Evolutionary conservation across 2,888 invertebrate species (phyloP), one percentile per base, ranked within the genome.

Genomic region (Epistrophe eligans): DNA sequence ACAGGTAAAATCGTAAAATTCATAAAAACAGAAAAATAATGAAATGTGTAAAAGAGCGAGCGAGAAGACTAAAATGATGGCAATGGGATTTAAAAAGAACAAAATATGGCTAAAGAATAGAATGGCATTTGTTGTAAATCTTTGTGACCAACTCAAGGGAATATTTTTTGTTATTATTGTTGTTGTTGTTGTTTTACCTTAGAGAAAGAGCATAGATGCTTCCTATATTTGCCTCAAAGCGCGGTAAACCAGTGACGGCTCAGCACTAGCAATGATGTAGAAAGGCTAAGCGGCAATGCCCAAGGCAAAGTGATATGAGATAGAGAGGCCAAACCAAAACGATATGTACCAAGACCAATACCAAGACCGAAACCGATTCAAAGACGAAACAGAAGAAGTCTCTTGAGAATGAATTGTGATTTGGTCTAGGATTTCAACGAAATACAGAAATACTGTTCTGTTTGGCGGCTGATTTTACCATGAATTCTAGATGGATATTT

Each of bases 1-100:
- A 79, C 87, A 87, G 87, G 87, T 87, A 87, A 83, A 74, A 87
- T 83, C 83, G 79, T 87, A 87, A 83, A 87, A 87, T 72, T 85
- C 85, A 82, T 82, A 82, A 87, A 83, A 87, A 83, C 74, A 55
- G 52, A 70, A 70, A 55, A 70, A 55, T 55, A 70, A 55, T 28
- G 15, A 55, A 55, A 50, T 64, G 43, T 64, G 43, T 60, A 82
- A 43, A 45, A 62, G 67, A 70, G 55, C 43, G 45, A 57, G 66
- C 38, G 28, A 9, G 62, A 43, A 45, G 4, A n/a, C 71, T 40
- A 60, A 24, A 24, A 24, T 43, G 45, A 71, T 77, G 70, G 57
- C 32, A 77, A 60, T 77, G 60, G 38, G 60, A 81, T 81, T 81
- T 77, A 77, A 77, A 40, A 76, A 55, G 72, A 77, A 80, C 45